Conservation (phyloP, 1,140 invertebrate species). For the Formica exsecta region DNA sequence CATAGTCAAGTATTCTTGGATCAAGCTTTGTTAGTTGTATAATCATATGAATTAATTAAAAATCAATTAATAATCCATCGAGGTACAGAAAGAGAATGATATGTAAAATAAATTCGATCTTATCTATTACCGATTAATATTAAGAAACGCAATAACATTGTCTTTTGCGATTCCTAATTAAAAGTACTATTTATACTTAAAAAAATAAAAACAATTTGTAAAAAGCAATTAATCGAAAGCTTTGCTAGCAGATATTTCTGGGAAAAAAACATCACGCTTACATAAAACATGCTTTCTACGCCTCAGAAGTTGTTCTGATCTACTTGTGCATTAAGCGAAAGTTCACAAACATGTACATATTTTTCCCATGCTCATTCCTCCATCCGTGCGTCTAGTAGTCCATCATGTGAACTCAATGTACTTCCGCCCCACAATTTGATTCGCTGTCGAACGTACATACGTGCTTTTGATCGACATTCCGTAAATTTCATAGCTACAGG, state of each 20-base stretch:
- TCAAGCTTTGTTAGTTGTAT: neutral
- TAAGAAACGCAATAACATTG: neutral
- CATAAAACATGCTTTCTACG: neutral
- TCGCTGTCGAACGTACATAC: constrained; percentile 3
- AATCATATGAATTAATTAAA: neutral
- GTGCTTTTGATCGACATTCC: constrained; percentile 20
- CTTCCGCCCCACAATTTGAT: constrained; percentile 7
- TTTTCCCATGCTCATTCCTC: neutral
- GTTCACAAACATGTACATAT: neutral
- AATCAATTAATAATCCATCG: neutral
- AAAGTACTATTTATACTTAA: neutral
- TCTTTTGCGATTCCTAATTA: too few relatives aligned
- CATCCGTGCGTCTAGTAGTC: neutral
- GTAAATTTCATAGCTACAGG: constrained; percentile 19
- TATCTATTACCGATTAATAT: neutral
- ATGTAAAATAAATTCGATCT: neutral
- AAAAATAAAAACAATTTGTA: neutral
- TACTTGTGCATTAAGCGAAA: neutral
- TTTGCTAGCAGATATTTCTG: neutral
- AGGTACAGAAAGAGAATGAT: neutral
- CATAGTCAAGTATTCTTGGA: neutral
- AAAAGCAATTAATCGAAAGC: neutral
- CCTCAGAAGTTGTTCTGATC: neutral
- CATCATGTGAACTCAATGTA: neutral
- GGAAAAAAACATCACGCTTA: neutral